Evolutionary conservation across 1,140 invertebrate genomes (phyloP).

Genomic region (Orius insidiosus): DNA sequence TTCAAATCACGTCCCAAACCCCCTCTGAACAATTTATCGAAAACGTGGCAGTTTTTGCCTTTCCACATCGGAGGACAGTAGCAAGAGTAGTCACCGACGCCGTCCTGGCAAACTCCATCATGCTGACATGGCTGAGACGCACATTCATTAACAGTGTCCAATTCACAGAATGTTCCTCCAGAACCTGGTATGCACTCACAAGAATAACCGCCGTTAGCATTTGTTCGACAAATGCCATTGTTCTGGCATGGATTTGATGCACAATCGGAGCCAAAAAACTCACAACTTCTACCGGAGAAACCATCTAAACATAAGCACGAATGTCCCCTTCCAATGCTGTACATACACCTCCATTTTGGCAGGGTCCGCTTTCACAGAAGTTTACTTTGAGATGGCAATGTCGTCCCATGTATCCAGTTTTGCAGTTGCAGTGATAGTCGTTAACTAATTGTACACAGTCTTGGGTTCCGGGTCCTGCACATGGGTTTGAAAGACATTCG

Average conservation of each 20-base stretch:
- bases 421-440: constrained; percentile 87
- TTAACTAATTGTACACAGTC: constrained; percentile 86
- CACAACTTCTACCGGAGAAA: constrained; percentile 78
- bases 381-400: constrained; percentile 81
- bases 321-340: constrained; percentile 58
- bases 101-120: constrained; percentile 61
- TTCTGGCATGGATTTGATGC: constrained; percentile 67
- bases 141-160: constrained; percentile 65
- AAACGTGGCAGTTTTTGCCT: constrained; percentile 68
- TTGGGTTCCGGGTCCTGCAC: constrained; percentile 59
- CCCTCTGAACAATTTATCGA: constrained; percentile 49
- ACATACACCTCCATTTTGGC: constrained; percentile 79
- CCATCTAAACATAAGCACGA: constrained; percentile 65
- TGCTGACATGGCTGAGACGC: constrained; percentile 66
- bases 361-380: constrained; percentile 78
- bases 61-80: constrained; percentile 61
- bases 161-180: constrained; percentile 59
- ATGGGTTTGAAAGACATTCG: constrained; percentile 83
- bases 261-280: constrained; percentile 69
- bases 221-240: constrained; percentile 51
- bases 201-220: constrained; percentile 48
- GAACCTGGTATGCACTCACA: constrained; percentile 45
- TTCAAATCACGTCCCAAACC: constrained; percentile 35
- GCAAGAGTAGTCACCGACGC: constrained; percentile 60
- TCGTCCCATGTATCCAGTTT: constrained; percentile 73